Base-by-base conservation (phyloP, 2,797 vertebrate species). In the Periophthalmus magnuspinnatus region DNA sequence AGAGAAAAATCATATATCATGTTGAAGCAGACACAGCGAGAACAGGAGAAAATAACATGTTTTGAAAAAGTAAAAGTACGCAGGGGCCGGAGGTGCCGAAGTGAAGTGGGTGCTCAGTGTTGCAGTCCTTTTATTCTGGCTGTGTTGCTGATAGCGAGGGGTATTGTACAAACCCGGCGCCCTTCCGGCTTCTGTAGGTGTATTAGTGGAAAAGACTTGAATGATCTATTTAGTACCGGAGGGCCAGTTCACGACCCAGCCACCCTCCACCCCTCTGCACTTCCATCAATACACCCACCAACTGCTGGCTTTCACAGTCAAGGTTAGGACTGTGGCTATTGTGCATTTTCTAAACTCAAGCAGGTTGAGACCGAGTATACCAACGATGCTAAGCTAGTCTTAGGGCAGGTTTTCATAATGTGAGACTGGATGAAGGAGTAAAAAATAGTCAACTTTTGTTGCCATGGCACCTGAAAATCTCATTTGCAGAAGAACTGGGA, bases 221-320 rank as follows among this genome's bases (percentile, higher is more conserved):
- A 90, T 89, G 85, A 89, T 86, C 90, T 85, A 84, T 91, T 92
- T 90, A 90, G 70, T 83, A 88, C 84, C 81, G 75, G 79, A 83
- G 86, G 87, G 87, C 68, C 61, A 88, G 85, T 83, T 88, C 78
- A 52, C 55, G 75, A 89, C 86, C 89, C 84, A 78, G 58, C 77
- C 81, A 84, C 85, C 82, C 84, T 56, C 71, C 70, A 45, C 78
- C 85, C 82, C 84, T 56, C 74, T 69, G 38, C 77, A 78, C 71
- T 66, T 81, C 81, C 82, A 82, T 85, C 84, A 83, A 78, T 76
- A 38, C 79, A 41, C 86, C 83, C 80, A 87, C 85, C 9, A 69
- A 72, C 78, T 74, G 74, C 48, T 2, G 48, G 19, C 76, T 81
- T 77, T 76, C 2, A 0, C 2, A 75, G 87, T 88, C 89, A 90